A percentile compares a stretch with the other conserved stretches of the same genome.
These are phyloP conservation scores for Metopolophium dirhodum DNA, from an alignment of 1,140 invertebrate species.

Conservation along the genomic window DNA sequence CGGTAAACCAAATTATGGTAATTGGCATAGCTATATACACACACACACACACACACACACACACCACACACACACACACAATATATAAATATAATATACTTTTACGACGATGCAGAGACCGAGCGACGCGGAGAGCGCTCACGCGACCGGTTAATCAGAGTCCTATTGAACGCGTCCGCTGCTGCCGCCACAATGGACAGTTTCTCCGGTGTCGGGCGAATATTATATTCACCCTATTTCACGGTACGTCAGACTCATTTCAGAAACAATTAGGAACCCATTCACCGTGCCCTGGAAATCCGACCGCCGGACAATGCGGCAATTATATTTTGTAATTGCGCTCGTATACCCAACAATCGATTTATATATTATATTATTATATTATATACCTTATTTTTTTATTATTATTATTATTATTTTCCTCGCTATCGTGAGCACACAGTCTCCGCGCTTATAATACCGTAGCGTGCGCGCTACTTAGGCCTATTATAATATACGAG, in stretches of 20 bases:
- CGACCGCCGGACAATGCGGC: constrained; percentile 54
- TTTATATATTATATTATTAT: constrained; percentile 35
- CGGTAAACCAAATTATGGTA: constrained; percentile 48
- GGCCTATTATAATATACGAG: neutral
- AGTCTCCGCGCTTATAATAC: neutral
- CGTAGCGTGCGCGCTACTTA: neutral
- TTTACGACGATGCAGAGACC: neutral
- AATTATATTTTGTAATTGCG: constrained; percentile 53
- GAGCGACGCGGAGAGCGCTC: neutral
- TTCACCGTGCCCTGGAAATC: constrained; percentile 51
- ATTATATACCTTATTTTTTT: neutral
- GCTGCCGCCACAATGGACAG: constrained; percentile 52
- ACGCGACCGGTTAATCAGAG: constrained; percentile 56
- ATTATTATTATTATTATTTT: neutral
- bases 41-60: neutral
- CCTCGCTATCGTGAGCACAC: neutral
- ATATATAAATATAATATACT: neutral
- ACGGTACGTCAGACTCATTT: constrained; percentile 55
- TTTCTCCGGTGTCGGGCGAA: constrained; percentile 43
- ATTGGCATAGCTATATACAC: constrained; percentile 25
- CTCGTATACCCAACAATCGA: constrained; percentile 44
- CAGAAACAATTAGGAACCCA: constrained; percentile 57
- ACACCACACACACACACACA: neutral
- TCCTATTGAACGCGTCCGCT: constrained; percentile 48
- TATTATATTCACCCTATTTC: constrained; percentile 49